Conservation (phyloP, 92 coral and sea anemone genomes). For the Phenganax marumi region DNA sequence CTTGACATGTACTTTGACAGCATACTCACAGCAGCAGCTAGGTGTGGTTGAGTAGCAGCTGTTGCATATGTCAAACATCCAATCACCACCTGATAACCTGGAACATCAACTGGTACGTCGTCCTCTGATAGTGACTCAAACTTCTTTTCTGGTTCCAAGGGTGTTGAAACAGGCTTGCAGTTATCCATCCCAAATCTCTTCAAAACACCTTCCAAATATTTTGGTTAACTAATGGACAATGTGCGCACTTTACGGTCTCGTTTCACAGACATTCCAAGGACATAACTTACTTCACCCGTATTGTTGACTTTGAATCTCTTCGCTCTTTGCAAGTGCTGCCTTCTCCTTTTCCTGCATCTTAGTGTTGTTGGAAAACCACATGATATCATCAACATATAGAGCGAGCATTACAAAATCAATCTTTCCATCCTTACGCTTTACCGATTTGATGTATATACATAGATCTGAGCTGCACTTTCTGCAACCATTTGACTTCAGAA, state of each 20-base stretch:
- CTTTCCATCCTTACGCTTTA: not conserved
- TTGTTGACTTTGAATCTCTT: not conserved
- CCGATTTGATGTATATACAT: conserved; percentile 9
- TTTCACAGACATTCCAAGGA: conserved; percentile 18
- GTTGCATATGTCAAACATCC: conserved; percentile 21
- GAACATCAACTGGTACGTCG: conserved; percentile 13
- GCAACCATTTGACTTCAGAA: not conserved
- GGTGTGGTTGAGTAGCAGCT: not conserved
- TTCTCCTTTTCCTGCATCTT: conserved; percentile 26
- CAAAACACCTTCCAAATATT: conserved; percentile 23
- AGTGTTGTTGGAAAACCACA: conserved; percentile 14
- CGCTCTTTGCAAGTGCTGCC: not conserved
- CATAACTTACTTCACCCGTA: not conserved
- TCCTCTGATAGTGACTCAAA: not conserved
- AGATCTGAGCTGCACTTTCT: conserved; percentile 15
- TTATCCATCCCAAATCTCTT: conserved; percentile 31
- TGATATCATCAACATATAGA: conserved; percentile 33
- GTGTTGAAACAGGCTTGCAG: too few relatives aligned
- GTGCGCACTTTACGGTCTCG: conserved; percentile 6
- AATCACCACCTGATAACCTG: conserved; percentile 5
- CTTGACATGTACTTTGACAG: conserved; percentile 22
- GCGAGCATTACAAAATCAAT: conserved; percentile 14
- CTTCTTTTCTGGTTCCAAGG: too few relatives aligned
- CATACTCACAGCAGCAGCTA: conserved; percentile 22
- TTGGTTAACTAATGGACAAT: conserved; percentile 4